Conservation (phyloP, 2,888 invertebrate species). For the Resseliella maxima region DNA sequence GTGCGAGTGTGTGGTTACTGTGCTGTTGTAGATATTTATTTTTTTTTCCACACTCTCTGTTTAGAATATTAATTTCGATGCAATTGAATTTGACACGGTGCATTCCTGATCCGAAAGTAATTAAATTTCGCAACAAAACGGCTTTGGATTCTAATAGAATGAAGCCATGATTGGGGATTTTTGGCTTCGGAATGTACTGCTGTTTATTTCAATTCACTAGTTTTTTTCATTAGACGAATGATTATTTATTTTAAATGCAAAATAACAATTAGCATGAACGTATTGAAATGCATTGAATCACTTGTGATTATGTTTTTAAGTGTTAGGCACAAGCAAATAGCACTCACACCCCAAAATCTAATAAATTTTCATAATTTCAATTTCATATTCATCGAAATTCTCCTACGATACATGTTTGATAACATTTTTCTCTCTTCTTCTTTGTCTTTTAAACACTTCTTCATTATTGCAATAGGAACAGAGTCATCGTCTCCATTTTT, state of each 20-base stretch:
- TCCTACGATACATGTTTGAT: neutral
- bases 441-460: neutral
- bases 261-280: too few relatives aligned
- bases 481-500: constrained; percentile 74
- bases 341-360: too few relatives aligned
- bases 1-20: neutral
- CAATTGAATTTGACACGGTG: neutral
- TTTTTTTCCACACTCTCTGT: neutral
- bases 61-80: neutral
- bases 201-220: too few relatives aligned
- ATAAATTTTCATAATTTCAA: too few relatives aligned
- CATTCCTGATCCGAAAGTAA: constrained; percentile 34
- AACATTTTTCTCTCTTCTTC: neutral
- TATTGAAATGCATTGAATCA: too few relatives aligned
- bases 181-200: neutral
- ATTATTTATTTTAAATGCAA: too few relatives aligned
- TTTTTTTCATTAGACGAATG: too few relatives aligned
- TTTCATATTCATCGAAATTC: too few relatives aligned
- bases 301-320: too few relatives aligned
- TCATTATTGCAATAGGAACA: constrained; percentile 69
- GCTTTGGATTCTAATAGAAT: neutral
- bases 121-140: neutral
- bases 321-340: too few relatives aligned
- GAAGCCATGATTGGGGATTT: neutral
- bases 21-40: neutral